Evolutionary conservation across 2,888 invertebrate genomes (phyloP), one percentile per base, ranked within the genome.

Genomic region (Willowsia nigromaculata): DNA sequence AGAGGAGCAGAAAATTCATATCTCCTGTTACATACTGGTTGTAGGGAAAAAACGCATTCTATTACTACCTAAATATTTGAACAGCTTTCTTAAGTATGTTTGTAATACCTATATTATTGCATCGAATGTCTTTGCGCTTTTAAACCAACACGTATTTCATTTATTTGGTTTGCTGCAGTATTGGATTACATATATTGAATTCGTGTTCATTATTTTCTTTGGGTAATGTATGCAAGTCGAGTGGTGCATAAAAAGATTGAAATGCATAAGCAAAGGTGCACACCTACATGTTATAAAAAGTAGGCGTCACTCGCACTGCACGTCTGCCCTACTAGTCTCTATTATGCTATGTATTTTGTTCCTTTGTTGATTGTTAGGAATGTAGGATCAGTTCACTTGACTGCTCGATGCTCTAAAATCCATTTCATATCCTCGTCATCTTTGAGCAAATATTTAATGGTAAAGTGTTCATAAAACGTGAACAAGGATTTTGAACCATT

Each of bases 221-320:
- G 18, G 33, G n/a, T 53, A 53, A 33, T 80, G 74, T 50, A 40
- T 37, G 37, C n/a, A 68, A 37, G 4, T 4, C 37, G 37, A 4
- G 37, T 13, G 4, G 68, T 71, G 37, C 71, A 71, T 71, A 74
- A 27, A 71, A 74, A 47, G 7, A 74, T 47, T 74, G 74, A 74
- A 74, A 43, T 50, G 74, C 13, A 74, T 15, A 40, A 4, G 43
- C 11, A 27, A 50, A 76, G 43, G 40, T 71, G 15, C 18, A 50
- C 47, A 47, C 5, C 2, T 53, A 33, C 15, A 80, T 56, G 33
- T 37, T 80, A 25, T 56, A 53, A 76, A 80, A 80, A 80, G 78
- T 80, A 80, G 78, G 78, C 78, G 78, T 80, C 78, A 33, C 78
- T 56, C 11, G 56, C 78, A 56, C 78, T 80, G 78, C 78, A 80